These are phyloP conservation scores for Scopus umbretta DNA, from an alignment of 2,113 vertebrate species.

Conservation along the genomic window DNA sequence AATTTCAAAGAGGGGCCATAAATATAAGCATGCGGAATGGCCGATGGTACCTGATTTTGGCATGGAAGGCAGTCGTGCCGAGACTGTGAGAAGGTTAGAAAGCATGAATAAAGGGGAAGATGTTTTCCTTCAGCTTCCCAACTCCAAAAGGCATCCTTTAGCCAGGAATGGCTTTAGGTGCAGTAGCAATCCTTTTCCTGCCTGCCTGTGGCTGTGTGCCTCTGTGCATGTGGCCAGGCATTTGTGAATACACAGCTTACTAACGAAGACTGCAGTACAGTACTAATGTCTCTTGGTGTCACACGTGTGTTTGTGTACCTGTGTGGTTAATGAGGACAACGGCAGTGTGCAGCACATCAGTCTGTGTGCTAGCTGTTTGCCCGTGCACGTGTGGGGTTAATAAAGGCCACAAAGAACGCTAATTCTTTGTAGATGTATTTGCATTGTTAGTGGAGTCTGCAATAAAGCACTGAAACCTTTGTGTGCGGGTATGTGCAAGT, in stretches of 20 bases:
- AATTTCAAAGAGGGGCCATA: constrained; percentile 41
- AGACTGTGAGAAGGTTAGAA: background rate
- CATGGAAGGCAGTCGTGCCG: background rate
- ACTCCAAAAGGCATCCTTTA: background rate
- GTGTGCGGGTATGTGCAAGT: background rate
- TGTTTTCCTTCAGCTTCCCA: background rate
- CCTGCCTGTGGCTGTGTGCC: background rate
- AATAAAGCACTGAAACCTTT: background rate
- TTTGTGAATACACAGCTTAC: background rate
- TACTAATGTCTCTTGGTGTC: background rate
- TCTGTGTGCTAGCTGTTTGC: background rate
- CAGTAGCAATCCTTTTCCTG: background rate
- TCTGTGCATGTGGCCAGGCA: background rate
- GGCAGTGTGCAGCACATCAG: background rate
- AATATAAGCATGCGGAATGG: background rate
- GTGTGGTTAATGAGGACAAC: background rate
- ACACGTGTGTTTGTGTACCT: background rate
- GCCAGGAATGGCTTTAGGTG: background rate
- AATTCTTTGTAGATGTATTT: background rate
- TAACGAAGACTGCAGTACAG: background rate
- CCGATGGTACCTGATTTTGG: background rate
- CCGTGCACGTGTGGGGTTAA: background rate
- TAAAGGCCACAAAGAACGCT: background rate
- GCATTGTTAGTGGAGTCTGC: background rate
- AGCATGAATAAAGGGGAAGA: background rate